Percentiles rank a stretch among this genome's conserved stretches.
phyloP scores from a whole-genome alignment of 2,888 invertebrate genomes.

The Melinaea marsaeus region DNA sequence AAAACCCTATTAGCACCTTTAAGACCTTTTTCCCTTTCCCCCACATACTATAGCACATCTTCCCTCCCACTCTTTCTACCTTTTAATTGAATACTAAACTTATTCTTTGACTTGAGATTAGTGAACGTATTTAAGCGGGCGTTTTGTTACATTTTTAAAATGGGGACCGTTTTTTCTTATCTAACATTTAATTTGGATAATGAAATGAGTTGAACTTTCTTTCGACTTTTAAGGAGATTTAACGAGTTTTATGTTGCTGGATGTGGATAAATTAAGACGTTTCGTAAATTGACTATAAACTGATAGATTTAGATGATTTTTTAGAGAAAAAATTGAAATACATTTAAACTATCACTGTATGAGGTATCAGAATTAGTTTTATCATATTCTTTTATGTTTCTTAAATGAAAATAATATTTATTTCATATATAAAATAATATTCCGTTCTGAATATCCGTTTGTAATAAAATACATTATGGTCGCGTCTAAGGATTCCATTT shows the following conservation, averaged over 20 bases:
- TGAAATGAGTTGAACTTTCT: constrained; percentile 40
- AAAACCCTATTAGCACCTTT: constrained; percentile 78
- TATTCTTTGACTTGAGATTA: constrained; percentile 76
- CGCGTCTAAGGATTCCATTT: no score
- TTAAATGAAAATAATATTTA: no score
- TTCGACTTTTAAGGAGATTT: constrained; percentile 2
- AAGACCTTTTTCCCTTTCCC: constrained; percentile 74
- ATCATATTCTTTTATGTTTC: no score
- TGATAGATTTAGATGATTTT: no score
- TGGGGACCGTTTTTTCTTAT: constrained; percentile 53
- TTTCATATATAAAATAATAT: no score
- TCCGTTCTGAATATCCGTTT: no score
- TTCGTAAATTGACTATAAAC: no score
- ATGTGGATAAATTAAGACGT: background rate
- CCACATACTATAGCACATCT: constrained; percentile 45
- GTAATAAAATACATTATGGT: no score
- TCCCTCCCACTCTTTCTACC: constrained; percentile 55
- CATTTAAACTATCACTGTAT: no score
- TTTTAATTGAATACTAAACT: constrained; percentile 75
- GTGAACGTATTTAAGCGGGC: constrained; percentile 72
- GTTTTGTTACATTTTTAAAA: constrained; percentile 72
- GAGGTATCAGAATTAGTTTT: no score
- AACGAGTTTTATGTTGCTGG: background rate
- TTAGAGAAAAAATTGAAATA: no score
- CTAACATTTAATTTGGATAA: constrained; percentile 65